Evolutionary conservation across 2,113 vertebrate species (phyloP).

Genomic region (Trematomus loennbergii): DNA sequence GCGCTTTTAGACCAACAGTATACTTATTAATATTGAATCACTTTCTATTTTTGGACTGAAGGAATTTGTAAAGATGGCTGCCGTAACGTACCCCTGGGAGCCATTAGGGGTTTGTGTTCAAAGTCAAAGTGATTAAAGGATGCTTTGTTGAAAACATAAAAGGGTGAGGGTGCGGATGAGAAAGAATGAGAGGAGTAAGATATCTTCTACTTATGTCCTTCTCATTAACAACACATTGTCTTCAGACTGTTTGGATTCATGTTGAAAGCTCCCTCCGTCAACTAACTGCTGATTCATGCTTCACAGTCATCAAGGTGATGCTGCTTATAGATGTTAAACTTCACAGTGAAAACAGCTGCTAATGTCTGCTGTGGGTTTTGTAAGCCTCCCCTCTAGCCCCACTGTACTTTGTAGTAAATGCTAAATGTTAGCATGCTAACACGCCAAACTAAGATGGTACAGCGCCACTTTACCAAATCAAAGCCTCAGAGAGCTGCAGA

Average conservation of each 20-base stretch:
- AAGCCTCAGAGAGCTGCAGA: too few species aligned
- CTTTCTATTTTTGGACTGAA: slow-evolving; percentile 17
- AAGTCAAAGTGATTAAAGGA: slow-evolving; percentile 69
- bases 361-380: background rate
- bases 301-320: slow-evolving; percentile 16
- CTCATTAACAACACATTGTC: slow-evolving; percentile 35
- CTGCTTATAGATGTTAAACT: slow-evolving; percentile 13
- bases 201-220: too few species aligned
- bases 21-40: slow-evolving; percentile 40
- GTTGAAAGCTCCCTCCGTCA: slow-evolving; percentile 22
- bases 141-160: slow-evolving; percentile 60
- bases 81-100: slow-evolving; percentile 43
- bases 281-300: slow-evolving; percentile 23
- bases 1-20: slow-evolving; percentile 17
- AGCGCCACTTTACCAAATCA: background rate
- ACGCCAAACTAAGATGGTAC: too few species aligned
- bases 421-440: background rate
- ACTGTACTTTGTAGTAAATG: too few species aligned
- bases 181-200: background rate
- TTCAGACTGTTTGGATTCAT: slow-evolving; percentile 2
- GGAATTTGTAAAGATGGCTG: slow-evolving; percentile 54
- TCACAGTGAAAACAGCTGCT: background rate
- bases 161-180: slow-evolving; percentile 15
- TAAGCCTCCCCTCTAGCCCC: too few species aligned
- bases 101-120: slow-evolving; percentile 62